These are phyloP conservation scores for Eupeodes luniger DNA, from an alignment of 2,888 invertebrate genomes.

Conservation along the genomic window DNA sequence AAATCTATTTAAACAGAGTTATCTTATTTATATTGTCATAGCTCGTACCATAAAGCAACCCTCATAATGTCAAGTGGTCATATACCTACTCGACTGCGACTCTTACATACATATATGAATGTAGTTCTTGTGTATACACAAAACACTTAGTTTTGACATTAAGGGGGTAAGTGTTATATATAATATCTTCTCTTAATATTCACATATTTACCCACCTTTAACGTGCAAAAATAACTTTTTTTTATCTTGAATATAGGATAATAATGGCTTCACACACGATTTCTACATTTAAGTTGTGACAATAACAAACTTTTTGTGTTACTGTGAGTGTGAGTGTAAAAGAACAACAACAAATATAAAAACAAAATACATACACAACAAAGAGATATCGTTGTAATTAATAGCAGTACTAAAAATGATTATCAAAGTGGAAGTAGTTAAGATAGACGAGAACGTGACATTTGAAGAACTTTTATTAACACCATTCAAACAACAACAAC, in stretches of 20 bases:
- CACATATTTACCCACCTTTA: constrained; percentile 8
- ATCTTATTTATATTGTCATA: constrained; percentile 3
- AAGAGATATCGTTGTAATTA: constrained; percentile 15
- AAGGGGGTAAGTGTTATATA: neutral
- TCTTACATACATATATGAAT: neutral
- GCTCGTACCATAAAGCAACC: constrained; percentile 11
- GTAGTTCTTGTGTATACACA: neutral
- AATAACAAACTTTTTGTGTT: neutral
- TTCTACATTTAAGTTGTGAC: constrained; percentile 41
- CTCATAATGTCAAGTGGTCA: constrained; percentile 33
- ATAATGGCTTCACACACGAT: constrained; percentile 46
- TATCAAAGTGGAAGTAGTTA: constrained; percentile 45
- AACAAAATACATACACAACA: neutral
- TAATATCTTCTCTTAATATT: neutral
- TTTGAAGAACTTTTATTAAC: constrained; percentile 32
- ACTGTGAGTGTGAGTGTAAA: neutral
- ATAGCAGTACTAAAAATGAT: constrained; percentile 51
- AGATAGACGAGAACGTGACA: constrained; percentile 31
- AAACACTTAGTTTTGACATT: constrained; percentile 10
- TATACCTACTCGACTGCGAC: neutral
- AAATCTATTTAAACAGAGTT: neutral
- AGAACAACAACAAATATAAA: neutral
- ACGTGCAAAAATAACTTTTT: constrained; percentile 2
- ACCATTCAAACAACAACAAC: neutral
- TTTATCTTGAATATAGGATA: neutral